phyloP scores from a whole-genome alignment of 2,797 vertebrate species.

The Cyclura pinguis region DNA sequence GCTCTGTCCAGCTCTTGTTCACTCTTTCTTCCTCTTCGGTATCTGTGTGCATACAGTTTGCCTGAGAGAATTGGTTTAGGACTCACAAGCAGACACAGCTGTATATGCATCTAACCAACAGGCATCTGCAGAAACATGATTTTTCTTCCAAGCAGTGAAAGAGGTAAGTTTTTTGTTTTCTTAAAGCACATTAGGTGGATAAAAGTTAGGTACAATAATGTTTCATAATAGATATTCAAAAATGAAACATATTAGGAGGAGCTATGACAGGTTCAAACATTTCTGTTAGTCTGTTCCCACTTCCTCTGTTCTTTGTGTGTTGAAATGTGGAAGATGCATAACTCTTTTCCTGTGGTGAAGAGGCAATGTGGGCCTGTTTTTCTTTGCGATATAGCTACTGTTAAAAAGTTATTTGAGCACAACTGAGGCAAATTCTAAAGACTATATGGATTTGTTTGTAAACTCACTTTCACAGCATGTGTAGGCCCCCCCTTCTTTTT shows the following conservation, averaged over 20 bases:
- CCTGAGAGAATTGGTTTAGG: neutral
- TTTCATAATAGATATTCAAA: neutral
- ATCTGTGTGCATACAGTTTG: neutral
- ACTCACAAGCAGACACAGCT: neutral
- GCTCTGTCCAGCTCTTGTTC: too few species aligned
- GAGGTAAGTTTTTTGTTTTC: neutral
- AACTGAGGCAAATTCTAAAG: neutral
- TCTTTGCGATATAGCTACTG: neutral
- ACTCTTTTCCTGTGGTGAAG: neutral
- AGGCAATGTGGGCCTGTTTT: too few species aligned
- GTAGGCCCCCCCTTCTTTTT: neutral
- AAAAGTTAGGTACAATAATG: neutral
- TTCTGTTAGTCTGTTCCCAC: neutral
- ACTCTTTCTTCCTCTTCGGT: constrained; percentile 8
- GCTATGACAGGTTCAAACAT: neutral
- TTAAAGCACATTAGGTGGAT: neutral
- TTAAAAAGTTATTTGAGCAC: neutral
- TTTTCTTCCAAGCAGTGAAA: neutral
- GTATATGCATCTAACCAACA: neutral
- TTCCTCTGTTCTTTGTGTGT: constrained; percentile 8
- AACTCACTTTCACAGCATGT: neutral
- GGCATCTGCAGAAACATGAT: neutral
- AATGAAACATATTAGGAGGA: neutral
- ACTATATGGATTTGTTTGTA: neutral
- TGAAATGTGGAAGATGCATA: constrained; percentile 17